Conservation (phyloP, 2,113 vertebrate species). For the Notarius quadriscutis region DNA sequence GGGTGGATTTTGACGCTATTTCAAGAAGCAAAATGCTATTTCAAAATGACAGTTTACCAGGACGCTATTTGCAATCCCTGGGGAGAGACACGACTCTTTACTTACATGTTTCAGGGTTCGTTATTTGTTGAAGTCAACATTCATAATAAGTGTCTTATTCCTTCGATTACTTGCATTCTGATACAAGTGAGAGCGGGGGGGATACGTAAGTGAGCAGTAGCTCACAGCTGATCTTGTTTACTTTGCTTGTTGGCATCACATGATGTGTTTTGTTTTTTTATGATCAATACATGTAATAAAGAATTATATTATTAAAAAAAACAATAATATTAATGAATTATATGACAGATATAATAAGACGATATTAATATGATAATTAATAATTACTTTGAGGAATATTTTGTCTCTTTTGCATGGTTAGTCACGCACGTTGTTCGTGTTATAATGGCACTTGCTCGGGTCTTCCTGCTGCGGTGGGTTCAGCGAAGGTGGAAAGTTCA, state of each 20-base stretch:
- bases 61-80: too few relatives aligned
- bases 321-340: not conserved
- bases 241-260: not conserved
- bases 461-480: conserved; percentile 2
- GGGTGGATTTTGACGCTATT: too few relatives aligned
- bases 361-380: not conserved
- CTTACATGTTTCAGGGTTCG: too few relatives aligned
- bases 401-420: not conserved
- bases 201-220: too few relatives aligned
- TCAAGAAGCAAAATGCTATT: too few relatives aligned
- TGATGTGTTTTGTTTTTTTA: not conserved
- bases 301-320: not conserved
- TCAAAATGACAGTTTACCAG: too few relatives aligned
- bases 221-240: not conserved
- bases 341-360: not conserved
- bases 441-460: not conserved
- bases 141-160: too few relatives aligned
- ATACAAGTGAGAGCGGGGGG: too few relatives aligned
- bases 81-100: too few relatives aligned
- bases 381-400: not conserved
- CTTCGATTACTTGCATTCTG: too few relatives aligned
- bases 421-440: not conserved
- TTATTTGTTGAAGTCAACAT: too few relatives aligned
- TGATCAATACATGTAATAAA: not conserved
- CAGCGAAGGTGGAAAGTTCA: conserved; percentile 25